Base-by-base conservation (phyloP, 2,888 invertebrate genomes). In the Mayetiola destructor region DNA sequence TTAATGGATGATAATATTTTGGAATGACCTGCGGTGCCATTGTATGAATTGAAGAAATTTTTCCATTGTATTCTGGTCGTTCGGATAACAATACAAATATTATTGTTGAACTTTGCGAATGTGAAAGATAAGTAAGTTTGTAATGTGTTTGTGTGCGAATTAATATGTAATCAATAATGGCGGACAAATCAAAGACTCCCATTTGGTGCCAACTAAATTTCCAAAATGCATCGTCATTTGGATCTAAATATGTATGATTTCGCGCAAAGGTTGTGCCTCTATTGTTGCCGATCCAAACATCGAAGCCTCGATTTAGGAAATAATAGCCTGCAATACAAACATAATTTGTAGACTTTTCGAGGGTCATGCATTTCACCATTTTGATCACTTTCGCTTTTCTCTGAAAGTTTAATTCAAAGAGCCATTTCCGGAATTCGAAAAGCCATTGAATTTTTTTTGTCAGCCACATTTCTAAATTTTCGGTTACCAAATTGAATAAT, bases 31-130 rank as follows among this genome's bases (percentile, higher is more conserved):
- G 80, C 0, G 86, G 86, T 0, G 83, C 85, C 60, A 85, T 66
- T 2, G 81, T 80, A 62, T 81, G 79, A 76, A 81, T 80, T 0
- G 79, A 76, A 54, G 75, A 74, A 8, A 88, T 76, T 67, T 84
- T 85, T 0, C 71, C 66, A 66, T 84, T 83, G 63, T 84, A 84
- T 55, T 79, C 77, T 0, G 85, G 82, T n/a, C 71, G 69, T 56
- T 78, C 72, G 1, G 81, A 77, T n/a, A 75, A 74, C 80, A 84
- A 77, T 0, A 84, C 81, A 65, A 77, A 85, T 66, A 82, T 85
- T 1, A 73, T 64, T 0, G 84, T 83, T 0, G 83, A 81, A 6
- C 89, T 90, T 67, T 69, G 63, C 18, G 80, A 82, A 64, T 83
- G 81, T 0, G 81, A 83, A 12, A 79, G 66, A 66, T 80, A 82